Conservation (phyloP, 2,888 invertebrate species). For the Cataglyphis altisquamis region DNA sequence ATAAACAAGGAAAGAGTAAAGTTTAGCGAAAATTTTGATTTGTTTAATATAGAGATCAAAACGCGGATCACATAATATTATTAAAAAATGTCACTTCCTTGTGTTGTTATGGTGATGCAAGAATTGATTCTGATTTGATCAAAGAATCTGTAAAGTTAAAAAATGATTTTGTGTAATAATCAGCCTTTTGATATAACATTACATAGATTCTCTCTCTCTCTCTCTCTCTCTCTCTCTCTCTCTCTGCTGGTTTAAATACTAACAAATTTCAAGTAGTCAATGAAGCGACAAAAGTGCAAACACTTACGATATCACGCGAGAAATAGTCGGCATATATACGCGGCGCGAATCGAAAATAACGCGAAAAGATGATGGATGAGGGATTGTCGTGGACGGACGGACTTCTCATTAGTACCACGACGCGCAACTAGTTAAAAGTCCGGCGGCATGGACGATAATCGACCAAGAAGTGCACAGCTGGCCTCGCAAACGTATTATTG, state of each 20-base stretch:
- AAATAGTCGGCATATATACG: slow-evolving; percentile 11
- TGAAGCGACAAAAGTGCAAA: not conserved
- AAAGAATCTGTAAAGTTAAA: not conserved
- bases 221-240: not conserved
- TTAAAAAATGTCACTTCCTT: not conserved
- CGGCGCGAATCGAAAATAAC: slow-evolving; percentile 52
- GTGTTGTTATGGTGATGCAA: not conserved
- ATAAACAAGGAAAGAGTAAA: not conserved
- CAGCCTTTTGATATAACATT: not conserved
- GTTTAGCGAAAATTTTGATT: not conserved
- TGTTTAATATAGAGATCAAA: not conserved
- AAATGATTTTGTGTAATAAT: not conserved
- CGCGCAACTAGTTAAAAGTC: slow-evolving; percentile 48
- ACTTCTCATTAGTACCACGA: slow-evolving; percentile 56
- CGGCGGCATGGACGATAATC: slow-evolving; percentile 60
- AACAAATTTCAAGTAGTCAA: slow-evolving; percentile 23
- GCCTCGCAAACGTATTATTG: slow-evolving; percentile 55
- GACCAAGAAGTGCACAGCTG: slow-evolving; percentile 62
- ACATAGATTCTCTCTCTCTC: not conserved
- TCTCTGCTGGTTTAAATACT: not conserved
- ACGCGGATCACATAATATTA: not conserved
- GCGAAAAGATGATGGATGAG: slow-evolving; percentile 61
- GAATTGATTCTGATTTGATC: not conserved
- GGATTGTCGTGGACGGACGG: slow-evolving; percentile 52
- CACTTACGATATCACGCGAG: not conserved